These are phyloP conservation scores for Saccostrea cuccullata DNA, from an alignment of 1,140 invertebrate genomes.

Conservation along the genomic window DNA sequence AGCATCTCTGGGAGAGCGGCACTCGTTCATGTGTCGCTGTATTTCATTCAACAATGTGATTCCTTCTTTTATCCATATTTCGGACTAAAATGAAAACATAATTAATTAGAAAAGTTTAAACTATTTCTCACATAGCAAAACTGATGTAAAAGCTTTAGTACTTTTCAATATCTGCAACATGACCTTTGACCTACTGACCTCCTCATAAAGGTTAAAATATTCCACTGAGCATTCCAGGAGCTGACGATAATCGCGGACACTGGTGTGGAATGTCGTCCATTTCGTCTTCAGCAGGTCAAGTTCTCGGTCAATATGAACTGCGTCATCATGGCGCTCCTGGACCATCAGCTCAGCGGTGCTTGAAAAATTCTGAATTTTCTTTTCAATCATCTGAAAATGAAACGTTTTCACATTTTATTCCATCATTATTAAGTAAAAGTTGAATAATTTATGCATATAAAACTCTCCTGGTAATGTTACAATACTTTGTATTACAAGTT, in stretches of 20 bases:
- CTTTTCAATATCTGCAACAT: no score
- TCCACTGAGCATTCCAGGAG: conserved; percentile 81
- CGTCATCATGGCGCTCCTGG: conserved; percentile 81
- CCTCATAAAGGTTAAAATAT: conserved; percentile 82
- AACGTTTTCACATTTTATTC: not conserved
- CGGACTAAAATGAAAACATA: conserved; percentile 79
- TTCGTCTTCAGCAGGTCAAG: conserved; percentile 84
- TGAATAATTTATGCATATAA: no score
- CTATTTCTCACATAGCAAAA: not conserved
- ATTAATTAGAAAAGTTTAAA: not conserved
- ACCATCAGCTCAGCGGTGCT: conserved; percentile 85
- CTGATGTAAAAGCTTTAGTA: no score
- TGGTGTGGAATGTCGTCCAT: conserved; percentile 86
- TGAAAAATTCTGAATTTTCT: conserved; percentile 86
- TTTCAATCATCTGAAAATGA: conserved; percentile 83
- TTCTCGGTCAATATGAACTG: conserved; percentile 80
- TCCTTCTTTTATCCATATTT: conserved; percentile 87
- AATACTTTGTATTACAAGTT: no score
- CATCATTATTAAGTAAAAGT: no score
- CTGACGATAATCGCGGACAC: conserved; percentile 84
- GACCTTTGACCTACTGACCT: conserved; percentile 77
- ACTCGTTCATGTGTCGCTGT: conserved; percentile 84
- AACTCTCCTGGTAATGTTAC: no score
- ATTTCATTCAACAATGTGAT: conserved; percentile 86
- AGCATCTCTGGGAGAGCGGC: conserved; percentile 83